A percentile compares a stretch with the other conserved stretches of the same genome.
Evolutionary conservation across 2,797 vertebrate genomes (phyloP).

Genomic region (Epinephelus awoara): DNA sequence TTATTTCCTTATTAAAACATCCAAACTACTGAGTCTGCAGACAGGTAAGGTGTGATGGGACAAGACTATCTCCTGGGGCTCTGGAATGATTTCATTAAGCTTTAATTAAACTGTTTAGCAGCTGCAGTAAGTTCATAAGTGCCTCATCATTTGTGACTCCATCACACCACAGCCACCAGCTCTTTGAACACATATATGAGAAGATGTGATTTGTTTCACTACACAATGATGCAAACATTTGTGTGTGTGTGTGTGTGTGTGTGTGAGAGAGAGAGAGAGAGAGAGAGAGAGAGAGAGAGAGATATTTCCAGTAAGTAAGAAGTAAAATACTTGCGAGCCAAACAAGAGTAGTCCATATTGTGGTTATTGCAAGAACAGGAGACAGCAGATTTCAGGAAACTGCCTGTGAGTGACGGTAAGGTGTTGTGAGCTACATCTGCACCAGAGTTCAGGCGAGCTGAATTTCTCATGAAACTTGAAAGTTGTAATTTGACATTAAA

Average conservation of each 20-base stretch:
- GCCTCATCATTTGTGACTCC: neutral
- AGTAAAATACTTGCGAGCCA: neutral
- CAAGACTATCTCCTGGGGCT: neutral
- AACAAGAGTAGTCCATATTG: neutral
- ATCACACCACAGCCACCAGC: neutral
- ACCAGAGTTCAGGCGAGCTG: neutral
- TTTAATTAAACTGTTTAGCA: slow-evolving; percentile 8
- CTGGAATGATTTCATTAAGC: neutral
- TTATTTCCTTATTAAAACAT: neutral
- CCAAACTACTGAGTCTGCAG: neutral
- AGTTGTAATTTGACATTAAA: no score
- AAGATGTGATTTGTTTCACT: neutral
- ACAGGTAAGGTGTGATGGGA: slow-evolving; percentile 1
- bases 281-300: neutral
- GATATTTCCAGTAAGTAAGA: neutral
- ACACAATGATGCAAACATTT: neutral
- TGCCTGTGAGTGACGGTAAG: neutral
- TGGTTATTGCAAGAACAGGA: neutral
- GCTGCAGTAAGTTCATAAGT: neutral
- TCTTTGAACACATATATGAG: no score
- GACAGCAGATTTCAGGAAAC: neutral
- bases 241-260: neutral
- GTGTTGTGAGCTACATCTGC: neutral
- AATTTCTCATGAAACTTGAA: neutral
- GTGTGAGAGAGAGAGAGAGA: neutral